phyloP scores from a whole-genome alignment of 2,797 vertebrate species.

The Mus minutoides region DNA sequence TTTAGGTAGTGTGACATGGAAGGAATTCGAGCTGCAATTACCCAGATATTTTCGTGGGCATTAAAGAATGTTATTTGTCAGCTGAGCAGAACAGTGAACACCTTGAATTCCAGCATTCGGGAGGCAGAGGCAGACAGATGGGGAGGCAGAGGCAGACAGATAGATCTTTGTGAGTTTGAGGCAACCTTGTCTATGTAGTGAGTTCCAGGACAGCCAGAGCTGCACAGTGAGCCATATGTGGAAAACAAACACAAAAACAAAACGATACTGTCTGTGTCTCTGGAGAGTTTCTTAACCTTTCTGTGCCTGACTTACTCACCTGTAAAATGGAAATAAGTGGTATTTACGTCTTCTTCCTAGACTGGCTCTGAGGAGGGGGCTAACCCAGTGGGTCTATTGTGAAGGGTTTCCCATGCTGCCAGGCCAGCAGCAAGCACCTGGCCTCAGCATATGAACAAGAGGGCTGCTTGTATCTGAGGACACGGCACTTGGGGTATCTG shows the following conservation, averaged over 20 bases:
- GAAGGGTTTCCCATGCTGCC: background rate
- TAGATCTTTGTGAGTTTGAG: background rate
- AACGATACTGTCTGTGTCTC: background rate
- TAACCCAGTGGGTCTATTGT: background rate
- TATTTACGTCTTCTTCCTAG: background rate
- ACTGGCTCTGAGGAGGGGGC: background rate
- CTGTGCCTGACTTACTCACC: background rate
- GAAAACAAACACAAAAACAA: background rate
- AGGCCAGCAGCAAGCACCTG: accelerated
- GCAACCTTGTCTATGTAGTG: background rate
- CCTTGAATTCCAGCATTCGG: background rate
- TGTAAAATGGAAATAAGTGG: background rate
- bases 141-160: background rate
- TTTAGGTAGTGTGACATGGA: background rate
- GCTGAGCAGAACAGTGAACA: background rate
- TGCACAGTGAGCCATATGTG: background rate
- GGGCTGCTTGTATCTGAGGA: background rate
- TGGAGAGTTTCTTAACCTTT: background rate
- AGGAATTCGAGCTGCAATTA: background rate
- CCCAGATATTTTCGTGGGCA: too few species aligned
- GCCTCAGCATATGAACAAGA: background rate
- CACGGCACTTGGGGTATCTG: background rate
- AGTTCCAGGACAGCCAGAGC: background rate
- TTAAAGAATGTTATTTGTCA: background rate
- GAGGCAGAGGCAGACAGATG: background rate